Evolutionary conservation across 2,888 invertebrate genomes (phyloP), one percentile per base, ranked within the genome.

Genomic region (Minunthozetes semirufus): DNA sequence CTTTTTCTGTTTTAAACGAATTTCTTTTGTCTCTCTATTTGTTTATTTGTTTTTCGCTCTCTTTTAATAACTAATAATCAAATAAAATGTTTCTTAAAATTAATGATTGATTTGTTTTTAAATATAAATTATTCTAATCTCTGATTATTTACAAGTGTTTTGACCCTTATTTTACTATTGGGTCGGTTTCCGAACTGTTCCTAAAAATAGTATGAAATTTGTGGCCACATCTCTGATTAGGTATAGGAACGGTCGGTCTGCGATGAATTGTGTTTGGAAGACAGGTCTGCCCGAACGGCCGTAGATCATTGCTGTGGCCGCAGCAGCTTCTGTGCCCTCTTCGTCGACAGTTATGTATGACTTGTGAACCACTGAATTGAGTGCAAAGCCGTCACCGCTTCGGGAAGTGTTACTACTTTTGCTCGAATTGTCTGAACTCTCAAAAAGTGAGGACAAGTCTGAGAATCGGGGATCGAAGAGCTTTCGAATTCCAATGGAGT

Each of bases 281-380:
- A 76, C 70, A 4, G 77, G 77, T 27, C 78, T 73, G 0, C 76
- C 76, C 63, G 75, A 76, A 4, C 75, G 50, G 56, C 72, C 75
- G 59, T 72, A 75, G 2, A 75, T 72, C 11, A 78, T 19, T 17
- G 76, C 76, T 27, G 79, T 78, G 13, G 78, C 78, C 29, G 75
- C 79, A 22, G 78, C 78, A 8, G 79, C 78, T 75, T 79, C 79
- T 11, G 78, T 78, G 17, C 79, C 79, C 72, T 78, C 78, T 74
- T 79, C 79, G 63, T 78, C 76, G 29, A 79, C 78, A 46, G 77
- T 76, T 1, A 79, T 76, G 46, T 73, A 78, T 2, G 76, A 63
- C 68, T 78, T 78, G 46, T 79, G 79, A n/a, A 72, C 46, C 0
- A 79, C 78, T 13, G 78, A 76, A 68, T 78, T 76, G 0, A 75